phyloP scores from a whole-genome alignment of 1,140 invertebrate genomes.

The Aphis craccivora region DNA sequence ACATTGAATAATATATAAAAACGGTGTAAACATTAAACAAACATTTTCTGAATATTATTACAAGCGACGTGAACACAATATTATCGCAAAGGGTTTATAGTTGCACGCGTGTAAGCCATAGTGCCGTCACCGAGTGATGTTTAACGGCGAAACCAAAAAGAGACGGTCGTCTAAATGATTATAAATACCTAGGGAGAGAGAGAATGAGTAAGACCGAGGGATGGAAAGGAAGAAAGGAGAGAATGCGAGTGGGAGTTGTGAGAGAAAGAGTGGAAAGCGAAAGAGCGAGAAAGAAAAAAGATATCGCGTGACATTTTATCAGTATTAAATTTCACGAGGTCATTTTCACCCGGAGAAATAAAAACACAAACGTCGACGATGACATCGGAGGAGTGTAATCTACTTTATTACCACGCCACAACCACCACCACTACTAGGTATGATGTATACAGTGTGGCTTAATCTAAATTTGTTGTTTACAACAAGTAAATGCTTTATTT shows the following conservation, averaged over 20 bases:
- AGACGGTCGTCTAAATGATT: neutral
- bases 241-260: neutral
- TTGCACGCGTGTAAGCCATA: neutral
- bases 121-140: neutral
- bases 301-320: constrained; percentile 31
- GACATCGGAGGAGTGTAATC: constrained; percentile 23
- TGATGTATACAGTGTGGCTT: neutral
- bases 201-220: too few relatives aligned
- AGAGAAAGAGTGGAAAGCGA: neutral
- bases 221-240: neutral
- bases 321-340: constrained; percentile 36
- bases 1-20: neutral
- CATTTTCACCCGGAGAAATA: constrained; percentile 22
- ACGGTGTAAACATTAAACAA: neutral
- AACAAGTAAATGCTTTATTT: constrained; percentile 32
- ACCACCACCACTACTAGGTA: neutral
- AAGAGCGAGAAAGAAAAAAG: neutral
- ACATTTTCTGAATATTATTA: constrained; percentile 21
- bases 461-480: constrained; percentile 31
- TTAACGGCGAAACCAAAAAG: neutral
- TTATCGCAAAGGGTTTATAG: neutral
- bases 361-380: constrained; percentile 22
- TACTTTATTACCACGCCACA: neutral
- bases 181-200: neutral
- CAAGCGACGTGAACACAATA: neutral